Percentiles rank a stretch among this genome's conserved stretches.
Conservation (phyloP, 2,797 vertebrate genomes). For the Scarus forsteni region DNA sequence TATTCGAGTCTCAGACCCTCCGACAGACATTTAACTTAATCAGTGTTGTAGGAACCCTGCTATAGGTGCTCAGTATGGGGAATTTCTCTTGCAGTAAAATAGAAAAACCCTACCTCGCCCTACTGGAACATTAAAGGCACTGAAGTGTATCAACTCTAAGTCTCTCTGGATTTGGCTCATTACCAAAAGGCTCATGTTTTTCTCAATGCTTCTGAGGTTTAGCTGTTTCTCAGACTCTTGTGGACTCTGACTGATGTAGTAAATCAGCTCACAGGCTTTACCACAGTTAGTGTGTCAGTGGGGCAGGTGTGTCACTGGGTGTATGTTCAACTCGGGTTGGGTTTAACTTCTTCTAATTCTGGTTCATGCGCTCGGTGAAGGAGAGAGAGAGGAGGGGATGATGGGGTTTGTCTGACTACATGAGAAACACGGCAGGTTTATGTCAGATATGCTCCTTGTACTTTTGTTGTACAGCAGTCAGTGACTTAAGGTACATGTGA, state of each 20-base stretch:
- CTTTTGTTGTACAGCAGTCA: background rate
- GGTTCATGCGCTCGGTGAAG: constrained; percentile 11
- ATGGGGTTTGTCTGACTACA: background rate
- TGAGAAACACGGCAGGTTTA: background rate
- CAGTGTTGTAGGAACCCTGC: too few relatives aligned
- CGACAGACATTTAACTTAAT: too few relatives aligned
- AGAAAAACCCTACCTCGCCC: too few relatives aligned
- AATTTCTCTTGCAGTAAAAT: too few relatives aligned
- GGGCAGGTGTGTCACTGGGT: constrained; percentile 42
- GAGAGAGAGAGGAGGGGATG: background rate
- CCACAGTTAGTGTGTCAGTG: constrained; percentile 58
- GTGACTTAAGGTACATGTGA: background rate
- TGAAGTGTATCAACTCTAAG: background rate
- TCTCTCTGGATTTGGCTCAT: background rate
- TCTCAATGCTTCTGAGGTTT: background rate
- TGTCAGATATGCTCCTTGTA: background rate
- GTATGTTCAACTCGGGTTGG: constrained; percentile 9
- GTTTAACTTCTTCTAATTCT: constrained; percentile 36
- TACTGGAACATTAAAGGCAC: too few relatives aligned
- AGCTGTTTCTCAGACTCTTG: constrained; percentile 1
- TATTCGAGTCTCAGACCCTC: too few relatives aligned
- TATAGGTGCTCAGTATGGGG: too few relatives aligned
- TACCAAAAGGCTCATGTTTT: background rate
- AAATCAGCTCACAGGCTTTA: constrained; percentile 41
- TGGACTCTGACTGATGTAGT: constrained; percentile 14